phyloP scores from a whole-genome alignment of 2,888 invertebrate species.

The Plemyria rubiginata region DNA sequence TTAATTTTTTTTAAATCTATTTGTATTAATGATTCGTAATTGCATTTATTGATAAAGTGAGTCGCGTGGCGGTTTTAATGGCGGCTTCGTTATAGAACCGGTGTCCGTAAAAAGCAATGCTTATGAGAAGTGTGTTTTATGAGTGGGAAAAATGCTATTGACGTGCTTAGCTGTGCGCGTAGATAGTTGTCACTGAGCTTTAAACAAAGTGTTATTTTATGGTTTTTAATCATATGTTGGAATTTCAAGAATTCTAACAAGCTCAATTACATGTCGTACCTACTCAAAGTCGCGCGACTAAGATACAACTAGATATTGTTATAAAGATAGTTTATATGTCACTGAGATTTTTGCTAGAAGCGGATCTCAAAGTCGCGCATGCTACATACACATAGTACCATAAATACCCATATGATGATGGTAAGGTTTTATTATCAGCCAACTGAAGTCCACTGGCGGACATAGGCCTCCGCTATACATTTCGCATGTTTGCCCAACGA shows the following conservation, averaged over 20 bases:
- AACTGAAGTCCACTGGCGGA: too few species aligned
- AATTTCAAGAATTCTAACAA: background rate
- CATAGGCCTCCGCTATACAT: too few species aligned
- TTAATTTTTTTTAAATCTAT: conserved; percentile 72
- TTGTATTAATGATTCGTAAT: conserved; percentile 75
- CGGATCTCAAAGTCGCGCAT: too few species aligned
- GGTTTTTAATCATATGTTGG: conserved; percentile 16
- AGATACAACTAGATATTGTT: too few species aligned
- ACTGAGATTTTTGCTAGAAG: too few species aligned
- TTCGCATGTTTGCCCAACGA: too few species aligned
- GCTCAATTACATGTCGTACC: background rate
- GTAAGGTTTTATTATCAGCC: too few species aligned
- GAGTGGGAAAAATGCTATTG: conserved; percentile 24
- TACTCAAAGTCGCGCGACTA: background rate
- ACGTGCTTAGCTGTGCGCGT: conserved; percentile 24
- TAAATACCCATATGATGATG: too few species aligned
- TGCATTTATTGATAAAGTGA: conserved; percentile 70
- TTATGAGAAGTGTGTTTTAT: conserved; percentile 24
- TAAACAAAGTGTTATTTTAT: conserved; percentile 11
- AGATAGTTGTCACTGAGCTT: conserved; percentile 23
- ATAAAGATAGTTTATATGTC: too few species aligned
- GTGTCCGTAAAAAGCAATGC: conserved; percentile 31
- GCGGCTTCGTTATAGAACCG: conserved; percentile 46
- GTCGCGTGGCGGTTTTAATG: conserved; percentile 44
- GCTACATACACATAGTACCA: too few species aligned